Conservation (phyloP, 2,888 invertebrate genomes). For the Troglohyphantes excavatus region DNA sequence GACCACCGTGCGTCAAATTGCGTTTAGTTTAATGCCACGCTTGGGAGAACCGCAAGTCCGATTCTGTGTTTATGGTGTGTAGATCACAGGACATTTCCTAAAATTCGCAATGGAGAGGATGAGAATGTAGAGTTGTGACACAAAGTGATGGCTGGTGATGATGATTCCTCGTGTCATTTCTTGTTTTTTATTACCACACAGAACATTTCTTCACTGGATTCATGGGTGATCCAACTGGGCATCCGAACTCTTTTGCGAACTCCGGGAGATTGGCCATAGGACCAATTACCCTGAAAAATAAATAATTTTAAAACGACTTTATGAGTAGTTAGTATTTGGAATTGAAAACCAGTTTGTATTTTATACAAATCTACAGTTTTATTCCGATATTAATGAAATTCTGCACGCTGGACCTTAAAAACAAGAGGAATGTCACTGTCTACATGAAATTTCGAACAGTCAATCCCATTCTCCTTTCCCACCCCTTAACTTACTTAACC, state of each 20-base stretch:
- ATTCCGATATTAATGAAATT: too few species aligned
- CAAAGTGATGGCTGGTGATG: background rate
- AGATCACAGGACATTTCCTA: background rate
- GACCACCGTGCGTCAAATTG: too few species aligned
- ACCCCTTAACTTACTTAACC: too few species aligned
- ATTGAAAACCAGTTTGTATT: background rate
- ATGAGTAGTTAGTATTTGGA: too few species aligned
- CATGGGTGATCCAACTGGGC: constrained; percentile 86
- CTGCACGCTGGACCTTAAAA: too few species aligned
- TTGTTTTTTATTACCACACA: constrained; percentile 87
- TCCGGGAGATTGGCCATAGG: constrained; percentile 86
- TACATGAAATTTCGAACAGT: too few species aligned
- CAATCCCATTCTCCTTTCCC: too few species aligned
- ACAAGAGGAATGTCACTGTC: too few species aligned
- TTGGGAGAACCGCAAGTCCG: background rate
- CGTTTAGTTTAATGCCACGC: background rate
- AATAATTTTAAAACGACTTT: background rate
- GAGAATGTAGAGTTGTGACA: background rate
- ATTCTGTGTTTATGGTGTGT: too few species aligned
- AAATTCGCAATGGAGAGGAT: background rate
- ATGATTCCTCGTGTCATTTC: background rate
- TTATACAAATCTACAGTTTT: too few species aligned
- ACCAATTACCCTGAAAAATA: constrained; percentile 82
- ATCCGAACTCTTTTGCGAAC: constrained; percentile 86
- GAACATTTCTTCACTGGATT: constrained; percentile 86